Percentiles rank a stretch among this genome's conserved stretches.
phyloP scores from a whole-genome alignment of 2,113 vertebrate species.

The Erinaceus europaeus region DNA sequence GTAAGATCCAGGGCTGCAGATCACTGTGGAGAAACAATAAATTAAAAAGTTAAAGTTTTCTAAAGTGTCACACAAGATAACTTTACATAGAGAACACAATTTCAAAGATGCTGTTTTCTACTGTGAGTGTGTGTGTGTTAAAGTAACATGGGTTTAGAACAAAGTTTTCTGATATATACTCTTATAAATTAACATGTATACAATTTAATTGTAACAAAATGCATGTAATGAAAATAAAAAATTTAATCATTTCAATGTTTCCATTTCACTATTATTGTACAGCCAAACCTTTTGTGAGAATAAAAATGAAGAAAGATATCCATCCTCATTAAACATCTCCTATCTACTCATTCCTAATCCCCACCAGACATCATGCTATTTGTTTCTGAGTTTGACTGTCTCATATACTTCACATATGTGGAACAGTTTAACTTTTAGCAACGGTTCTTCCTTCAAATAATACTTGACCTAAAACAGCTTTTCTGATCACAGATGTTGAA shows the following conservation, averaged over 20 bases:
- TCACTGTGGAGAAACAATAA: slow-evolving; percentile 55
- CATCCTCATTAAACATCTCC: not conserved
- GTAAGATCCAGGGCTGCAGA: slow-evolving; percentile 77
- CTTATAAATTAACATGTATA: not conserved
- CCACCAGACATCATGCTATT: not conserved
- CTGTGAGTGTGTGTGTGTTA: not conserved
- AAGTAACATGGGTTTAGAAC: not conserved
- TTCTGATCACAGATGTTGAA: not conserved
- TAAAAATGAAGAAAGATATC: too few species aligned
- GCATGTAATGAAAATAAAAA: not conserved
- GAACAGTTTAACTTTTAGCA: not conserved
- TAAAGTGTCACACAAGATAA: not conserved
- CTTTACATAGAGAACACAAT: not conserved
- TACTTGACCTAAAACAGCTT: not conserved
- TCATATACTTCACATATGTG: not conserved
- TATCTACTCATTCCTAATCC: rapidly evolving
- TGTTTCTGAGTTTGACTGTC: not conserved
- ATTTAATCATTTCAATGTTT: not conserved
- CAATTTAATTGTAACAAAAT: not conserved
- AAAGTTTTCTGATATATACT: not conserved
- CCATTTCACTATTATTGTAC: not conserved
- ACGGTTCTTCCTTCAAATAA: not conserved
- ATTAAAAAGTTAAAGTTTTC: not conserved
- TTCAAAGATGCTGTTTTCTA: not conserved
- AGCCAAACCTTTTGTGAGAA: too few species aligned